Evolutionary conservation across 92 coral and sea anemone genomes (phyloP).

Genomic region (Paramuricea clavata): DNA sequence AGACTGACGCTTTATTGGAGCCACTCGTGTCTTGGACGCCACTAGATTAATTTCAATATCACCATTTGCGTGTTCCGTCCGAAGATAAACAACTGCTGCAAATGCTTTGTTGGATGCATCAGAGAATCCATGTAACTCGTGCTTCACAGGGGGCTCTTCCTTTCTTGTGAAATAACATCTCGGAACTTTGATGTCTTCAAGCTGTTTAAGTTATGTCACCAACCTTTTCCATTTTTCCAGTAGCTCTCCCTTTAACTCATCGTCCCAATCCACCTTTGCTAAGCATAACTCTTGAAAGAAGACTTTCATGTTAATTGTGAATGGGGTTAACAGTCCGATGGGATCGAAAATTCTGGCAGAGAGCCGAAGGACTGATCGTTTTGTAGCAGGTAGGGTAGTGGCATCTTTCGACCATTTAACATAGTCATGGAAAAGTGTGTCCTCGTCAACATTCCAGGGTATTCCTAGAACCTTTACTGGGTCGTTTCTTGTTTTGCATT

Average conservation of each 20-base stretch:
- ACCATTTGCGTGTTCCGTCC: conserved; percentile 33
- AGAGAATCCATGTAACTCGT: conserved; percentile 31
- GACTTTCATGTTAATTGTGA: conserved; percentile 31
- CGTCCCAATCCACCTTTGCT: background rate
- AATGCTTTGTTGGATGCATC: conserved; percentile 31
- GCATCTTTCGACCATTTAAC: background rate
- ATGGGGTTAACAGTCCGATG: conserved; percentile 31
- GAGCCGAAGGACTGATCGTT: conserved; percentile 16
- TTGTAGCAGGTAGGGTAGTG: conserved; percentile 15
- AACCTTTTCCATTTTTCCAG: conserved; percentile 15
- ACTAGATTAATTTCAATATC: conserved; percentile 17
- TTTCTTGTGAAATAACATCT: conserved; percentile 27
- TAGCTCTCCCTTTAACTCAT: conserved; percentile 38
- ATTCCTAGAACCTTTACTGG: conserved; percentile 30
- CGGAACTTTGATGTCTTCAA: conserved; percentile 27
- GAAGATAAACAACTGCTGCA: conserved; percentile 31
- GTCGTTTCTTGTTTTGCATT: too few relatives aligned
- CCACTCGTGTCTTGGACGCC: conserved; percentile 25
- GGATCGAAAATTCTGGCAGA: conserved; percentile 35
- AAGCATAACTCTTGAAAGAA: conserved; percentile 36
- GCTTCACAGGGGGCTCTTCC: conserved; percentile 17
- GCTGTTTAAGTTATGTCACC: background rate
- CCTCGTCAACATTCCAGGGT: conserved; percentile 25
- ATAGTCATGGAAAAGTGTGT: conserved; percentile 26
- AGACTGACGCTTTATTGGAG: conserved; percentile 15